Evolutionary conservation across 2,888 invertebrate genomes (phyloP), one percentile per base, ranked within the genome.

Genomic region (Agrochola circellaris): DNA sequence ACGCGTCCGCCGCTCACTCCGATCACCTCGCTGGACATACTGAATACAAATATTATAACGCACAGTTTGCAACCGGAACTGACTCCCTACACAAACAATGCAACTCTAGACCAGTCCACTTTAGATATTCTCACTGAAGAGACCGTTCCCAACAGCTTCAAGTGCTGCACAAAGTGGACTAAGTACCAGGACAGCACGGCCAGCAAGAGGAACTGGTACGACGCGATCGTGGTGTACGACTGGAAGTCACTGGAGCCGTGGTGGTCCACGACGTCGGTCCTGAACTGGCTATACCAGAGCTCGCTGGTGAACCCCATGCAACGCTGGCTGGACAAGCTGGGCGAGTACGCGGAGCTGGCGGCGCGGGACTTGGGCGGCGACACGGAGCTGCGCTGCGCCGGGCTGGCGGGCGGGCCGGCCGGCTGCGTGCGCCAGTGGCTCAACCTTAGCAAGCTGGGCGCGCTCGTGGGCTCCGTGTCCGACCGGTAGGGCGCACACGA

Each of bases 221-320:
- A 92, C 54, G 81, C 89, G 45, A 79, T 89, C 15, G 87, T 91
- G 9, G 79, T 86, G 4, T 86, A 90, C 81, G 93, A 94, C 60
- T 92, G 92, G 92, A 92, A 90, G 73, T 80, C 88, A 5, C 87
- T 90, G 34, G 95, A 93, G 80, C 88, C 93, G 71, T 93, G 94
- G 94, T 94, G 95, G 94, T 92, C 93, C 42, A 90, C 87, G 74
- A 92, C 92, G 8, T 91, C 94, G 15, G 90, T 93, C 38, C 86
- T 94, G 68, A 91, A 93, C 88, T 94, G 95, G 95, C 83, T 95
- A 83, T 95, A 95, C 86, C 94, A 93, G 83, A 94, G 94, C 87
- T 93, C 96, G 38, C 88, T 95, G 4, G 92, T 94, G 20, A 90
- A 92, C 74, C 96, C 96, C 7, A 82, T 95, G 93, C 95, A 92